Evolutionary conservation across 2,888 invertebrate species (phyloP).

Genomic region (Lepidocyrtoides sp.): DNA sequence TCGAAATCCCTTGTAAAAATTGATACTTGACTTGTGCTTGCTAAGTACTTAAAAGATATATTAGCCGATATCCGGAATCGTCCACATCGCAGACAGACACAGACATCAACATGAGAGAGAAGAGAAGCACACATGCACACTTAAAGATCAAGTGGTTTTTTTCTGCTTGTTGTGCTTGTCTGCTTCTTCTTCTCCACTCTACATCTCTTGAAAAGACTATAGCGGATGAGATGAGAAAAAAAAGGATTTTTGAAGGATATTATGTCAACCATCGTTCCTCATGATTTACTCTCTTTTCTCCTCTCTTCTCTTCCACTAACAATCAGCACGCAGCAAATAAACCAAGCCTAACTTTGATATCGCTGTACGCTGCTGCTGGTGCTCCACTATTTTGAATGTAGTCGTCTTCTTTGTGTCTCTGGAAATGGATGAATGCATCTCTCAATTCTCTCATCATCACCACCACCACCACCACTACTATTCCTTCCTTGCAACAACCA

Average conservation of each 20-base stretch:
- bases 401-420: background rate
- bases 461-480: background rate
- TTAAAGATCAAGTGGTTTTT: background rate
- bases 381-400: background rate
- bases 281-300: conserved; percentile 35
- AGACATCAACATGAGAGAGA: background rate
- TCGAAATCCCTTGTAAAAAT: conserved; percentile 37
- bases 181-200: background rate
- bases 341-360: background rate
- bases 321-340: background rate
- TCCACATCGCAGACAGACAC: background rate
- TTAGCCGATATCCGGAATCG: conserved; percentile 24
- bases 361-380: background rate
- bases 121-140: background rate
- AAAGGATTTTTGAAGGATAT: conserved; percentile 40
- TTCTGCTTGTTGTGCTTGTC: background rate
- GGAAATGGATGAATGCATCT: conserved; percentile 42
- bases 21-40: conserved; percentile 32
- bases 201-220: background rate
- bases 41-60: conserved; percentile 23
- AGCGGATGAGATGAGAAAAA: conserved; percentile 22
- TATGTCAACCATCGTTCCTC: conserved; percentile 42
- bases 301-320: conserved; percentile 17
- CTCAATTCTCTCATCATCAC: conserved; percentile 32
- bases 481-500: background rate